These are phyloP conservation scores for Atrichornis clamosus DNA, from an alignment of 2,113 vertebrate genomes.

Conservation along the genomic window DNA sequence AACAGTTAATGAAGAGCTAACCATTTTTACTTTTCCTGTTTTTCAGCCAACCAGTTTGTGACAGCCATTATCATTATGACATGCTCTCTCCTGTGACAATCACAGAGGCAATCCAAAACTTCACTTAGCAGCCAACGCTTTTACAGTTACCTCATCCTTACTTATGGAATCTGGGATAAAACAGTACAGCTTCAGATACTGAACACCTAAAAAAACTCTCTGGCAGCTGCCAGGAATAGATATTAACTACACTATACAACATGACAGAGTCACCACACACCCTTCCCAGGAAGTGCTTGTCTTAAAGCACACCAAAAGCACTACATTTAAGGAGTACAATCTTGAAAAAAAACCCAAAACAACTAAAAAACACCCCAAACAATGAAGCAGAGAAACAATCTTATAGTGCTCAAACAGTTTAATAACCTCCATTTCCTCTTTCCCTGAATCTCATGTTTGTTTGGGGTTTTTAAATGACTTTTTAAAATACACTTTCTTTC, in stretches of 20 bases:
- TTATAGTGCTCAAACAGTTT: not conserved
- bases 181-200: constrained; percentile 41
- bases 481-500: not conserved
- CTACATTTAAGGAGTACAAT: not conserved
- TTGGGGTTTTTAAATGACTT: not conserved
- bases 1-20: not conserved
- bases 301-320: not conserved
- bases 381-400: not conserved
- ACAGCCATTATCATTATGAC: constrained; percentile 3
- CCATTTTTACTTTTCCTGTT: constrained; percentile 63
- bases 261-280: not conserved
- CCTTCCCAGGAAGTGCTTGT: not conserved
- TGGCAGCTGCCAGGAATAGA: constrained; percentile 20
- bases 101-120: constrained; percentile 57
- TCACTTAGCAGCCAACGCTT: constrained; percentile 62
- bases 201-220: constrained; percentile 50
- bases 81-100: constrained; percentile 50
- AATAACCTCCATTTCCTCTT: not conserved
- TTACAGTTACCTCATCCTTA: constrained; percentile 59
- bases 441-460: not conserved
- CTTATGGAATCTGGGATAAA: constrained; percentile 65
- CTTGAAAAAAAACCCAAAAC: not conserved
- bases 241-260: not conserved
- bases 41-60: constrained; percentile 19
- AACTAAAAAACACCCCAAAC: not conserved